phyloP scores from a whole-genome alignment of 2,797 vertebrate genomes.

The Eulemur mongoz region DNA sequence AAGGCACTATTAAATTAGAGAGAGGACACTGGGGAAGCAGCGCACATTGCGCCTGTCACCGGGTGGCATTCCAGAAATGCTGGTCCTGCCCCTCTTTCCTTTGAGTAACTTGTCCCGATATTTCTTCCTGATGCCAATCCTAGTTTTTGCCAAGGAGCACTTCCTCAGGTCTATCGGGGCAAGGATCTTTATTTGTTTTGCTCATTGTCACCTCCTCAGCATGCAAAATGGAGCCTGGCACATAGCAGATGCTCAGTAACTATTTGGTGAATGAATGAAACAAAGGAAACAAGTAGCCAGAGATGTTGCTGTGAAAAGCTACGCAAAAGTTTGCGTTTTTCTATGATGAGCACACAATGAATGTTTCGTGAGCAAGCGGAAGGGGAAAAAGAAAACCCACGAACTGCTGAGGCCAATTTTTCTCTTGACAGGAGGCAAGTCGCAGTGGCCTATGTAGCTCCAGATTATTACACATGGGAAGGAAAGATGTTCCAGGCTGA shows the following conservation, averaged over 20 bases:
- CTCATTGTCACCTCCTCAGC: neutral
- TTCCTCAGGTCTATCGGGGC: neutral
- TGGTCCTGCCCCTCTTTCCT: neutral
- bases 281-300: neutral
- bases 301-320: neutral
- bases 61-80: neutral
- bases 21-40: neutral
- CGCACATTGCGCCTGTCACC: neutral
- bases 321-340: neutral
- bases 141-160: neutral
- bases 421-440: neutral
- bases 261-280: neutral
- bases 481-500: neutral
- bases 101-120: neutral
- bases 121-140: neutral
- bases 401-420: neutral
- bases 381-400: neutral
- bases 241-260: slow-evolving; percentile 18
- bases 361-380: neutral
- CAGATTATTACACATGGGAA: neutral
- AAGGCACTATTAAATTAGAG: neutral
- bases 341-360: neutral
- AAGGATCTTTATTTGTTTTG: neutral
- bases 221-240: neutral
- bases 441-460: neutral